A percentile compares a stretch with the other conserved stretches of the same genome.
phyloP scores from a whole-genome alignment of 1,140 invertebrate species.

The Neodiprion fabricii region DNA sequence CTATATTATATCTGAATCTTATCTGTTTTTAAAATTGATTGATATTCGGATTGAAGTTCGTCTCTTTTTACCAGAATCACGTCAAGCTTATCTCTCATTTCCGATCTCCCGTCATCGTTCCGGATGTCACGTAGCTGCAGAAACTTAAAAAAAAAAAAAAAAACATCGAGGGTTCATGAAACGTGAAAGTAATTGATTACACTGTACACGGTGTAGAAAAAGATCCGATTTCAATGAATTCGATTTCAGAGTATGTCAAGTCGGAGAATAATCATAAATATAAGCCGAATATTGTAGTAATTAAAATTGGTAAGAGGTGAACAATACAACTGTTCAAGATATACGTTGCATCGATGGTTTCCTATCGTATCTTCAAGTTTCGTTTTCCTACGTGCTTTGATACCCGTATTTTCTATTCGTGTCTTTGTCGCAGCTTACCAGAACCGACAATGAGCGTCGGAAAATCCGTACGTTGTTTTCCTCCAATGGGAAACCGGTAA shows the following conservation, averaged over 20 bases:
- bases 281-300: too few species aligned
- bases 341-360: too few species aligned
- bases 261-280: background rate
- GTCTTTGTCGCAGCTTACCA: too few species aligned
- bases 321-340: too few species aligned
- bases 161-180: background rate
- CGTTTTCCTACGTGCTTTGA: too few species aligned
- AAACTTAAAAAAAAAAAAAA: slow-evolving; percentile 8
- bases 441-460: background rate
- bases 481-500: background rate
- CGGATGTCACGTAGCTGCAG: background rate
- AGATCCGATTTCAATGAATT: background rate
- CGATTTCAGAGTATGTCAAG: background rate
- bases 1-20: background rate
- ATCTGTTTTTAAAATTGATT: background rate
- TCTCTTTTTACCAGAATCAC: background rate
- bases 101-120: slow-evolving; percentile 7
- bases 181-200: slow-evolving; percentile 17
- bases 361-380: too few species aligned
- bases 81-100: background rate
- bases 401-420: too few species aligned
- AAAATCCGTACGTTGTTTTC: background rate
- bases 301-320: too few species aligned
- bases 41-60: slow-evolving; percentile 14
- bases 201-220: background rate